Evolutionary conservation across 2,888 invertebrate species (phyloP).

Genomic region (Dicyrtoma fusca): DNA sequence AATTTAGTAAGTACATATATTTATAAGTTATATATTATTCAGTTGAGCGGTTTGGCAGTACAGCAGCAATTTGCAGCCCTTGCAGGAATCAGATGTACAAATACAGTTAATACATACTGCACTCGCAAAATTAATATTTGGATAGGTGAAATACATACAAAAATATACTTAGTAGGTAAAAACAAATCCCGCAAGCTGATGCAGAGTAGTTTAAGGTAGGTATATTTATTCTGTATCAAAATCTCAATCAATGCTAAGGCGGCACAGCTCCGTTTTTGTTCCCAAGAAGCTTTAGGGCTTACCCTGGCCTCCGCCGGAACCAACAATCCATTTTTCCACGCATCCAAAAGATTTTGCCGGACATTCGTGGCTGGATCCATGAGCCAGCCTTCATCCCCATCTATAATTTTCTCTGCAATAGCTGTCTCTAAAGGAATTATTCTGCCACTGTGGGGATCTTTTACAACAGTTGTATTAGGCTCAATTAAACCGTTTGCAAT

Average conservation of each 20-base stretch:
- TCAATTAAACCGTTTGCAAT: constrained; percentile 78
- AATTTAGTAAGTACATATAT: constrained; percentile 6
- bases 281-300: constrained; percentile 62
- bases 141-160: constrained; percentile 5
- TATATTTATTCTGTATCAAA: not conserved
- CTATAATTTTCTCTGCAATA: constrained; percentile 71
- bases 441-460: constrained; percentile 75
- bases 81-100: not conserved
- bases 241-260: constrained; percentile 29
- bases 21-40: not conserved
- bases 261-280: constrained; percentile 27
- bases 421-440: constrained; percentile 77
- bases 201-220: constrained; percentile 17
- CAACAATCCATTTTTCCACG: constrained; percentile 82
- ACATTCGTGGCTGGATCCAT: constrained; percentile 63
- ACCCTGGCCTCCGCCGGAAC: constrained; percentile 92
- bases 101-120: not conserved
- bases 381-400: constrained; percentile 75
- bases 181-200: constrained; percentile 26
- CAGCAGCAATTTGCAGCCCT: constrained; percentile 7
- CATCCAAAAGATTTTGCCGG: constrained; percentile 75
- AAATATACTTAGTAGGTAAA: not conserved
- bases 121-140: not conserved
- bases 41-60: constrained; percentile 8
- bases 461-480: constrained; percentile 81